Percentiles rank a stretch among this genome's conserved stretches.
These are phyloP conservation scores for Platycheirus albimanus DNA, from an alignment of 2,888 invertebrate species.

Conservation along the genomic window DNA sequence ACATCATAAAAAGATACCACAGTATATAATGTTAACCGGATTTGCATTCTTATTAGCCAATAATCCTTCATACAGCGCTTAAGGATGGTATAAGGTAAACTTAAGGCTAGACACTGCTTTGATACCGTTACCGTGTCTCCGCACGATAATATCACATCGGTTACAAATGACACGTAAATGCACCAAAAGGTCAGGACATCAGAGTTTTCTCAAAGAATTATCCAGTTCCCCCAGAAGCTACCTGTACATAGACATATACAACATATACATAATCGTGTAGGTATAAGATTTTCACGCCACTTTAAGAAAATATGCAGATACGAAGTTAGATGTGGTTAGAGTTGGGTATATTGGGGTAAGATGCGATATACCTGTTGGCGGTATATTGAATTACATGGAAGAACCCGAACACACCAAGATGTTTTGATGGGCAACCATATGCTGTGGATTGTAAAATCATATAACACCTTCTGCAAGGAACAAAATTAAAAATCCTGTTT, in stretches of 20 bases:
- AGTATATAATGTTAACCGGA: constrained; percentile 74
- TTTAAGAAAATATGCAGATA: too few species aligned
- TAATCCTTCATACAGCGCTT: constrained; percentile 73
- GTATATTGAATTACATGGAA: constrained; percentile 62
- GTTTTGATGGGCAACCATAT: constrained; percentile 63
- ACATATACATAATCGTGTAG: too few species aligned
- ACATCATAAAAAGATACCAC: constrained; percentile 72
- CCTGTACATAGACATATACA: too few species aligned
- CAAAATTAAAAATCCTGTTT: constrained; percentile 58
- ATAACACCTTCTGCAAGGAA: constrained; percentile 64
- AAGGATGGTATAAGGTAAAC: constrained; percentile 47
- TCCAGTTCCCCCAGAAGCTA: too few species aligned
- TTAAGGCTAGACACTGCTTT: constrained; percentile 34
- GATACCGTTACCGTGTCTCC: constrained; percentile 32
- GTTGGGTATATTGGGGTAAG: too few species aligned
- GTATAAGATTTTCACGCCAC: too few species aligned
- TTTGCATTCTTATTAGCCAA: constrained; percentile 76
- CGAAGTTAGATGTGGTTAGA: too few species aligned
- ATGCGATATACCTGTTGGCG: too few species aligned
- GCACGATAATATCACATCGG: constrained; percentile 55
- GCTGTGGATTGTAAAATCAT: constrained; percentile 61
- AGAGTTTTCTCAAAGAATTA: too few species aligned
- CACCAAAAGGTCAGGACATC: too few species aligned
- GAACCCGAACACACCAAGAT: constrained; percentile 41
- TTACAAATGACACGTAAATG: constrained; percentile 63